These are phyloP conservation scores for Cichlasoma orientale DNA, from an alignment of 2,797 vertebrate species.

Conservation along the genomic window DNA sequence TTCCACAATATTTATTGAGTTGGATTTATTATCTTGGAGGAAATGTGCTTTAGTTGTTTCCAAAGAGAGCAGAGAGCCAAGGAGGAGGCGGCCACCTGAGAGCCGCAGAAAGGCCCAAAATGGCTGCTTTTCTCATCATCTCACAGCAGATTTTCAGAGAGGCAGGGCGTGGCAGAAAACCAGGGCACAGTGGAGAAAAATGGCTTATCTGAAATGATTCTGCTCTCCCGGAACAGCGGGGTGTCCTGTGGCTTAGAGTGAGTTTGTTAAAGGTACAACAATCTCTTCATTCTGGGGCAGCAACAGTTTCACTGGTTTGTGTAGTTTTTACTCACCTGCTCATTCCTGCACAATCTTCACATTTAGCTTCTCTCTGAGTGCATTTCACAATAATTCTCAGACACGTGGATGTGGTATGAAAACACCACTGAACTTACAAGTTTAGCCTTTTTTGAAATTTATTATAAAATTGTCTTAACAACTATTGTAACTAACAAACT, in stretches of 20 bases:
- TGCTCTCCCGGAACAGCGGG: constrained; percentile 16
- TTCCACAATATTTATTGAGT: constrained; percentile 35
- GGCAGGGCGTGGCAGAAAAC: constrained; percentile 30
- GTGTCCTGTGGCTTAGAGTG: not conserved
- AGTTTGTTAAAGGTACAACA: not conserved
- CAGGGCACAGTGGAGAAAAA: constrained; percentile 5
- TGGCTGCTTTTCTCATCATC: constrained; percentile 39
- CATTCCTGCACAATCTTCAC: not conserved
- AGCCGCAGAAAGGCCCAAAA: constrained; percentile 28
- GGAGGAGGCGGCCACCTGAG: constrained; percentile 30
- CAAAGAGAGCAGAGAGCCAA: constrained; percentile 20
- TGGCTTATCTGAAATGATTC: constrained; percentile 46
- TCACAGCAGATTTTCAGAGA: constrained; percentile 8
- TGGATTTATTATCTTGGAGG: constrained; percentile 48
- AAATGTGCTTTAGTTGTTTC: constrained; percentile 43
- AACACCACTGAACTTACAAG: not conserved
- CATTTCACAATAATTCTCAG: not conserved
- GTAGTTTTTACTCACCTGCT: not conserved
- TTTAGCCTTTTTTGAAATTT: not conserved
- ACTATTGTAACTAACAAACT: not conserved
- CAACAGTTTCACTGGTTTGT: not conserved
- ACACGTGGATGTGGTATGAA: not conserved
- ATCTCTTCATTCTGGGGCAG: not conserved
- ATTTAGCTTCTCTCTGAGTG: not conserved
- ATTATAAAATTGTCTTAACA: not conserved